phyloP scores from a whole-genome alignment of 2,888 invertebrate species.

The Mimas tiliae region DNA sequence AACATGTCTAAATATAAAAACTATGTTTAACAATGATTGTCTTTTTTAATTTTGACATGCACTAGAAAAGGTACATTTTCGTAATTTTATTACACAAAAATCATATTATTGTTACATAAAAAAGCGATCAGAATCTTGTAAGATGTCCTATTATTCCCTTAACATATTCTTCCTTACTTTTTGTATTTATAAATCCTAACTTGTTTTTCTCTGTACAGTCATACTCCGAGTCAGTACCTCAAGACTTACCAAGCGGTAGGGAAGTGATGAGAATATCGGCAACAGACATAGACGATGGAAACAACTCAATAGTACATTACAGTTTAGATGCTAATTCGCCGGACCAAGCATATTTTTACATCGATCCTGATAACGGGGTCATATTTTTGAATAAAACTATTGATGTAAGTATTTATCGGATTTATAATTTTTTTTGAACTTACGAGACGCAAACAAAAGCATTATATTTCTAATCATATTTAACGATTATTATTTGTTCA shows the following conservation, averaged over 20 bases:
- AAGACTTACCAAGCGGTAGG: slow-evolving; percentile 88
- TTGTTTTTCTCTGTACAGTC: slow-evolving; percentile 63
- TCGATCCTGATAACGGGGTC: slow-evolving; percentile 93
- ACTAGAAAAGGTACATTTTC: too few species aligned
- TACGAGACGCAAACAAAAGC: not conserved
- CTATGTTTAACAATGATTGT: not conserved
- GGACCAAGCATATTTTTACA: slow-evolving; percentile 89
- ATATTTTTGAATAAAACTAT: slow-evolving; percentile 89
- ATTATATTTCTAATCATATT: not conserved
- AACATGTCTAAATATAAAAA: slow-evolving; percentile 56
- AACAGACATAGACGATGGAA: slow-evolving; percentile 95
- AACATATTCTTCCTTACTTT: not conserved
- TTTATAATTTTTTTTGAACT: not conserved
- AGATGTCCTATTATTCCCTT: slow-evolving; percentile 19
- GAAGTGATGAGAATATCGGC: slow-evolving; percentile 96
- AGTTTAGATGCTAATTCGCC: slow-evolving; percentile 79
- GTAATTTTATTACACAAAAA: not conserved
- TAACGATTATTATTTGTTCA: slow-evolving; percentile 8
- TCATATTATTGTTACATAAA: too few species aligned
- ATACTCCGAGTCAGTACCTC: slow-evolving; percentile 90
- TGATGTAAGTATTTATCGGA: slow-evolving; percentile 81
- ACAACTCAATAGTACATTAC: slow-evolving; percentile 94
- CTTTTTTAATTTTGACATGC: not conserved
- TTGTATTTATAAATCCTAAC: slow-evolving; percentile 32
- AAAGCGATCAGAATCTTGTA: slow-evolving; percentile 1